A percentile compares a stretch with the other conserved stretches of the same genome.
Evolutionary conservation across 2,797 vertebrate species (phyloP).

Genomic region (Coreius guichenoti): DNA sequence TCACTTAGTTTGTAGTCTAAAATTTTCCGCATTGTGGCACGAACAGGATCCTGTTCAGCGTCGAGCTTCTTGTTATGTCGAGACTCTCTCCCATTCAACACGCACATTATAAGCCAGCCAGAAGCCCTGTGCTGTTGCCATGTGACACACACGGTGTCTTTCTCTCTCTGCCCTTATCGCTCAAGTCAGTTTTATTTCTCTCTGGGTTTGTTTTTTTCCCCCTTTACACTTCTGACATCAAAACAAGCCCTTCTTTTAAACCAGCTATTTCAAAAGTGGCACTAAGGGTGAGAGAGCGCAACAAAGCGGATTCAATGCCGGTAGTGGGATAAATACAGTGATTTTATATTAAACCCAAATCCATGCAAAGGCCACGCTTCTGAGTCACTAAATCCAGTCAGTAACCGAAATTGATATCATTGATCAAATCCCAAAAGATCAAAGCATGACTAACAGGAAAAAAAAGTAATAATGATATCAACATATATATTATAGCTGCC

Average conservation of each 20-base stretch:
- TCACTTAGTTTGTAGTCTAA: conserved; percentile 18
- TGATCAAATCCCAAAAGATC: conserved; percentile 7
- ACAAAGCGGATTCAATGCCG: background rate
- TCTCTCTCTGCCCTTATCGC: conserved; percentile 17
- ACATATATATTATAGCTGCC: background rate
- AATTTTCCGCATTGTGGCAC: conserved; percentile 1
- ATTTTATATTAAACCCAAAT: conserved; percentile 30
- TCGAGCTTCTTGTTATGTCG: background rate
- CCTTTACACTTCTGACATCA: conserved; percentile 38
- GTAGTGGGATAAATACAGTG: conserved; percentile 15
- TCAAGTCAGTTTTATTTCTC: conserved; percentile 44
- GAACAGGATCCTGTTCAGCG: conserved; percentile 7
- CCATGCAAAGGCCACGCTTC: conserved; percentile 1
- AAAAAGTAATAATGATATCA: background rate
- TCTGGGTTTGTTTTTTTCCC: conserved; percentile 24
- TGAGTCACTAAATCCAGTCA: conserved; percentile 24
- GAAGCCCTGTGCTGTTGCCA: conserved; percentile 22
- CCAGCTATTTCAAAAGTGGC: conserved; percentile 46
- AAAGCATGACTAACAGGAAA: background rate
- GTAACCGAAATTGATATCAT: conserved; percentile 10
- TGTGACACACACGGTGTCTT: conserved; percentile 24
- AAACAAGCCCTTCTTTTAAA: conserved; percentile 50
- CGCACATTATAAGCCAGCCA: conserved; percentile 28
- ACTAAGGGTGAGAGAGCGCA: background rate
- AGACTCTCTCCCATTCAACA: conserved; percentile 16